A percentile compares a stretch with the other conserved stretches of the same genome.
phyloP scores from a whole-genome alignment of 2,113 vertebrate species.

The Nansenia antarctica region DNA sequence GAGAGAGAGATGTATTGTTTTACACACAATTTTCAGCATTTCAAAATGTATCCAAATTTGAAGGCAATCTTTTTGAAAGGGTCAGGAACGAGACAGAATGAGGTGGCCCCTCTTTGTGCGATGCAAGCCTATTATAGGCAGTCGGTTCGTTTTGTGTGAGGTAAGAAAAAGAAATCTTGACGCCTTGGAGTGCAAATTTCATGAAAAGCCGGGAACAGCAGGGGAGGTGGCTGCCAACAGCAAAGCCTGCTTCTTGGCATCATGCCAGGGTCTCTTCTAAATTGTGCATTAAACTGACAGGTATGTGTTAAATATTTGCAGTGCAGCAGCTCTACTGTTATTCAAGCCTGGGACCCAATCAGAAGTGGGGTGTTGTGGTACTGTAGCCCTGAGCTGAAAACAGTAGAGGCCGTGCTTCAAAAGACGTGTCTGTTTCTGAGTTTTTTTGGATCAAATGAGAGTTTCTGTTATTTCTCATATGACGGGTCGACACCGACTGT shows the following conservation, averaged over 20 bases:
- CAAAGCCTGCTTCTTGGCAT: not conserved
- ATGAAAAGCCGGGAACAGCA: not conserved
- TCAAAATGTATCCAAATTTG: constrained; percentile 6
- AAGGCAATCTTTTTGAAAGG: not conserved
- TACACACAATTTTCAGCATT: not conserved
- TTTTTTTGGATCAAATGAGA: not conserved
- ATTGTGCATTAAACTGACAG: not conserved
- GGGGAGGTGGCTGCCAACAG: not conserved
- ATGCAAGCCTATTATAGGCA: not conserved
- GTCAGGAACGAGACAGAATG: not conserved
- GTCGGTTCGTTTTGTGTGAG: not conserved
- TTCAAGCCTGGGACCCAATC: not conserved
- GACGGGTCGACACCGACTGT: no score
- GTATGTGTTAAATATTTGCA: not conserved
- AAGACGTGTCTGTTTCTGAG: not conserved
- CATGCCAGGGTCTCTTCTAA: not conserved
- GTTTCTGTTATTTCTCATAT: not conserved
- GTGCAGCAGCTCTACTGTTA: not conserved
- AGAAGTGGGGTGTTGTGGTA: no score
- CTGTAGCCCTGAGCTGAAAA: no score
- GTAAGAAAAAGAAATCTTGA: not conserved
- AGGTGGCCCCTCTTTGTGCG: not conserved
- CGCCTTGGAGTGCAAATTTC: not conserved
- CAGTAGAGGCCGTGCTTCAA: no score
- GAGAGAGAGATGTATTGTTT: not conserved